Base-by-base conservation (phyloP, 2,113 vertebrate genomes). In the Lepisosteus osseus region DNA sequence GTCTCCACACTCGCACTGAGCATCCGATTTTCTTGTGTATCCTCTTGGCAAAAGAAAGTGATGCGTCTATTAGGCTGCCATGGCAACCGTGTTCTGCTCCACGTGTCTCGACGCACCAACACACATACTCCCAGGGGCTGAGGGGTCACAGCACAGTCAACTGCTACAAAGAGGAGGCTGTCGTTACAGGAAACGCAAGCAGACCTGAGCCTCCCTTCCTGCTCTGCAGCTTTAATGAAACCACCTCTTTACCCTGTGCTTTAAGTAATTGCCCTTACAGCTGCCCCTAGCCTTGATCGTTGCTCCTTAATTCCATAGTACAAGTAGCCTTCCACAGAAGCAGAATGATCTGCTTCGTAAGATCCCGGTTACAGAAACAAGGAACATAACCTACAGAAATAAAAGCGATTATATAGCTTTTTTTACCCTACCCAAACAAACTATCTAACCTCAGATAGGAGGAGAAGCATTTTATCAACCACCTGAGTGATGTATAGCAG, bases 71-170 rank as follows among this genome's bases (percentile, higher is more conserved):
- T 69, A 15, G 67, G 86, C 87, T 87, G 86, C 84, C 84, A 88
- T 90, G 83, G 86, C 82, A 81, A 90, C 88, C 12, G 72, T 56
- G 79, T 84, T 85, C 51, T 80, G 84, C 82, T 85, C 83, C 81
- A 89, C 84, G 78, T 57, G 65, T 82, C 84, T 86, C 79, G 82
- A 89, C 85, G 87, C 85, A 74, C 81, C 73, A 76, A 79, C 79
- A 75, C 47, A 51, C 47, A 51, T 79, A 73, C 68, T 80, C 41
- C 76, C 67, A 81, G 9, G 47, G 72, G 82, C 64, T 82, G 45
- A 78, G 77, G 86, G 86, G 86, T 88, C 80, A 88, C 75, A 45
- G 85, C 72, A 79, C 86, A 87, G 87, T 47, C 43, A 67, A 82
- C 79, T 78, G 82, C 85, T 83, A 81, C 85, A 86, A 79, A 82